Base-by-base conservation (phyloP, 2,888 invertebrate species). In the Dysmachus trigonus region DNA sequence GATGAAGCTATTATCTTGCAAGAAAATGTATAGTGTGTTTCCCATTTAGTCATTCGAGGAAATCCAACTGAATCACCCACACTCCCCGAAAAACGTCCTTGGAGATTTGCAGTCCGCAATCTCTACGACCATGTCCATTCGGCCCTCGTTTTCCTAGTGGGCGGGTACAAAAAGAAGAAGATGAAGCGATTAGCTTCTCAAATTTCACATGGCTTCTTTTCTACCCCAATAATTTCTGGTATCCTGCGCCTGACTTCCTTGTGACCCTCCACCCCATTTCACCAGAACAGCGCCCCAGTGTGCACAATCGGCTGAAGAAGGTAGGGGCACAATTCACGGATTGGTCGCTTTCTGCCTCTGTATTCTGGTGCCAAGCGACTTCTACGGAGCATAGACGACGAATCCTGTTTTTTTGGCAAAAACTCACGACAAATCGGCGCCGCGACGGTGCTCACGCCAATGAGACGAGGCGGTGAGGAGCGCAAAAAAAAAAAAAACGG, bases 371-470 rank as follows among this genome's bases (percentile, higher is more conserved):
- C 33, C 33, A 53, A 47, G 51, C 13, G 62, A 35, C 22, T 33
- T 41, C 41, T 53, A 7, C 38, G 62, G 38, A 47, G 79, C 30
- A 27, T 10, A 30, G 41, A 31, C 62, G 81, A 33, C 62, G 53
- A 81, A 62, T 82, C 62, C 53, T 74, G 51, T 86, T 90, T 86
- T 90, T 89, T 91, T 90, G 90, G 88, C 89, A 90, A 91, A 90
- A 89, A 90, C 90, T 89, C 89, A 88, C 91, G 91, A 89, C 91
- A 89, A 88, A 88, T 89, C 88, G 91, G 91, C 91, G 91, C 91
- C 91, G 90, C 91, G 90, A 88, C 89, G 89, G 88, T 88, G 71
- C 88, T 82, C 47, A 41, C 27, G 33, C 41, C 76, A 22, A 62
- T 53, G 31, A 33, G 31, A 41, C 31, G 73, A 30, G 51, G 81